Evolutionary conservation across 2,113 vertebrate genomes (phyloP).

Genomic region (Thinocorus orbignyianus): DNA sequence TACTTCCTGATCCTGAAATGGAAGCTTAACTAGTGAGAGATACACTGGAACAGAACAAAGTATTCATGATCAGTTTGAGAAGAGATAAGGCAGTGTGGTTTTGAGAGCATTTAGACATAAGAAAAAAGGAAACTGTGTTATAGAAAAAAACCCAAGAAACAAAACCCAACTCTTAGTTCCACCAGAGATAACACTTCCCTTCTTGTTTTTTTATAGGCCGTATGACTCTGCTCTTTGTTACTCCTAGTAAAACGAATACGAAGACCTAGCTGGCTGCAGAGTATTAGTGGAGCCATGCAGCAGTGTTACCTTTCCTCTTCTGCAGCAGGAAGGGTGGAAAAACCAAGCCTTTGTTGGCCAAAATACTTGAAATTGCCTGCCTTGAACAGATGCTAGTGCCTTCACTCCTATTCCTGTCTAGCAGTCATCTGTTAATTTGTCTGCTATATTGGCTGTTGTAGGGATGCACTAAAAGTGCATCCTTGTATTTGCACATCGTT

Average conservation of each 20-base stretch:
- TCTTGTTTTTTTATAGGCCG: not conserved
- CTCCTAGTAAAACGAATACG: not conserved
- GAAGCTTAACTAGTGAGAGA: not conserved
- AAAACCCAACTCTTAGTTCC: not conserved
- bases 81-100: not conserved
- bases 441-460: not conserved
- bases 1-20: not conserved
- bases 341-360: not conserved
- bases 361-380: not conserved
- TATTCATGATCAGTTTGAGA: not conserved
- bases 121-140: not conserved
- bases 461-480: not conserved
- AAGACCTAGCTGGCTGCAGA: not conserved
- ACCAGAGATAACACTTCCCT: not conserved
- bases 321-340: not conserved
- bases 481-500: rapidly evolving
- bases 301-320: not conserved
- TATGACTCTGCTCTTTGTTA: not conserved
- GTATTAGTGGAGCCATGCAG: not conserved
- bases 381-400: not conserved
- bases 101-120: not conserved
- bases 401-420: not conserved
- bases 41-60: not conserved
- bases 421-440: not conserved
- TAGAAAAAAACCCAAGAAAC: too few relatives aligned